Percentiles rank a stretch among this genome's conserved stretches.
Conservation (phyloP, 2,797 vertebrate genomes). For the Buphagus erythrorhynchus region DNA sequence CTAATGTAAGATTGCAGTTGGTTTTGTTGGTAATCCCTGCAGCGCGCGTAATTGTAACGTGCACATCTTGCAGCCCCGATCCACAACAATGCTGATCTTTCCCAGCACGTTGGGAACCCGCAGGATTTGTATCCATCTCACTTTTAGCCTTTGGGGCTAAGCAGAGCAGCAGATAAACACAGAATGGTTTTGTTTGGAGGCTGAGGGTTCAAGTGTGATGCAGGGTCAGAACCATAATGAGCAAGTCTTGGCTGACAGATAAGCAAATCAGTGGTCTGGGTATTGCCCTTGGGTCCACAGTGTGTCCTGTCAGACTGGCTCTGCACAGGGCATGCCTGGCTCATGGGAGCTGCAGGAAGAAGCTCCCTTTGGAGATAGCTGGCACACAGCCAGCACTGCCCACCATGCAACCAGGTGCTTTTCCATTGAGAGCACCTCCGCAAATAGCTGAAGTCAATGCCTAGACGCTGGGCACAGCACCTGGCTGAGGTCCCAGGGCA, state of each 20-base stretch:
- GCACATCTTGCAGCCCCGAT: accelerated
- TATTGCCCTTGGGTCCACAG: neutral
- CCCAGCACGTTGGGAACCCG: neutral
- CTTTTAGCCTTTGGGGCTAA: neutral
- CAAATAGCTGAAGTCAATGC: accelerated
- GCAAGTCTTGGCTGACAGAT: neutral
- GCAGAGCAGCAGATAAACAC: neutral
- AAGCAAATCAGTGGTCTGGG: neutral
- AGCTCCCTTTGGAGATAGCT: neutral
- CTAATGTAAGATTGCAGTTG: neutral
- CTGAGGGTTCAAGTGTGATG: neutral
- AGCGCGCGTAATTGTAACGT: accelerated
- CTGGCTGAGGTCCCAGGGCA: neutral
- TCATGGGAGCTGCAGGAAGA: neutral
- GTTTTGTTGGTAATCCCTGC: neutral
- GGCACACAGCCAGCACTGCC: neutral
- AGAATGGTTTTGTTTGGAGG: neutral
- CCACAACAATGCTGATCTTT: neutral
- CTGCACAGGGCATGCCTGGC: neutral
- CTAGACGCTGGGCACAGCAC: neutral
- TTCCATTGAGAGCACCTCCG: neutral
- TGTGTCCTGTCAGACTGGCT: neutral
- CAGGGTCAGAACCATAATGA: neutral
- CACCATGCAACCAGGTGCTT: neutral
- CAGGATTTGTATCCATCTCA: neutral